Conservation (phyloP, 2,797 vertebrate genomes). For the Brachyrhaphis roseni region DNA sequence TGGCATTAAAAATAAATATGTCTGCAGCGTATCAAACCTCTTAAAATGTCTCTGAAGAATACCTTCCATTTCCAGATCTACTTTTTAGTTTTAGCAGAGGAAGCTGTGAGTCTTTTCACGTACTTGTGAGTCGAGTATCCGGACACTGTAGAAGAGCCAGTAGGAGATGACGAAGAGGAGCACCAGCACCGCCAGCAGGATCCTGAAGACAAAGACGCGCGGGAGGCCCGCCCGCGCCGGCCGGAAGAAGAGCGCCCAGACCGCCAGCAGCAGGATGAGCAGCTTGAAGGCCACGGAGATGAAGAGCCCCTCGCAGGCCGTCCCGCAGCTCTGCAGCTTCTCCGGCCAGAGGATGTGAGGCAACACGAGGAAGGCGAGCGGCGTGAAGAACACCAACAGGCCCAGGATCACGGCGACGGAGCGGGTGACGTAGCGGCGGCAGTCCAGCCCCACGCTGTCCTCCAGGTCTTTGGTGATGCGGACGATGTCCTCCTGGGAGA, state of each 20-base stretch:
- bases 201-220: slow-evolving; percentile 88
- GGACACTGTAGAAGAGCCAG: slow-evolving; percentile 95
- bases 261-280: slow-evolving; percentile 91
- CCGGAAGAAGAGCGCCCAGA: slow-evolving; percentile 95
- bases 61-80: neutral
- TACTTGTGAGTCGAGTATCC: slow-evolving; percentile 89
- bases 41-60: neutral
- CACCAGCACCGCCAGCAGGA: slow-evolving; percentile 90
- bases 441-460: slow-evolving; percentile 92
- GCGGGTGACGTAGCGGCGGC: slow-evolving; percentile 88
- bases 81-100: neutral
- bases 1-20: slow-evolving; percentile 45
- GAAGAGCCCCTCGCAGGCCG: slow-evolving; percentile 94
- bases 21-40: slow-evolving; percentile 62
- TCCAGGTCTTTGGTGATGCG: slow-evolving; percentile 96
- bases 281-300: slow-evolving; percentile 97
- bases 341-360: slow-evolving; percentile 93
- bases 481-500: slow-evolving; percentile 94
- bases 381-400: slow-evolving; percentile 90
- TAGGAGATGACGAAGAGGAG: slow-evolving; percentile 93
- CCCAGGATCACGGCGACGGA: slow-evolving; percentile 85
- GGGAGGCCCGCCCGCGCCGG: slow-evolving; percentile 89
- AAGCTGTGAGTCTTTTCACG: slow-evolving; percentile 27
- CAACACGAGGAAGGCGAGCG: slow-evolving; percentile 91
- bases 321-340: slow-evolving; percentile 88